Evolutionary conservation across 2,113 vertebrate genomes (phyloP).

Genomic region (Pantherophis guttatus): DNA sequence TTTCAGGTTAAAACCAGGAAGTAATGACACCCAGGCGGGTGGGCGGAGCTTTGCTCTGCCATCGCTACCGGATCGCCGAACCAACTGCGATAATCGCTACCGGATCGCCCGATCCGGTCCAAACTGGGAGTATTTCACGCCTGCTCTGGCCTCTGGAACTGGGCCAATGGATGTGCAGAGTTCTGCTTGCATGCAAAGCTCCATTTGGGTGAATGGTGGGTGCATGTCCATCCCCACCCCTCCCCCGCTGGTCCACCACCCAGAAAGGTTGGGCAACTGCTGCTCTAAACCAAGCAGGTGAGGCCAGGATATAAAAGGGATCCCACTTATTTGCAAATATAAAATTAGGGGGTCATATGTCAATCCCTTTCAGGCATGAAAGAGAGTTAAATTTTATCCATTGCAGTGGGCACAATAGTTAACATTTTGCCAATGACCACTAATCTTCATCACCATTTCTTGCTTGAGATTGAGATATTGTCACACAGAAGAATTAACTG

Average conservation of each 20-base stretch:
- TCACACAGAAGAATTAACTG: background rate
- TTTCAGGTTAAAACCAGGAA: too few species aligned
- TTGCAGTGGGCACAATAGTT: background rate
- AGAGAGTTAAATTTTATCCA: background rate
- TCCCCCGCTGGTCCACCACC: fast-evolving
- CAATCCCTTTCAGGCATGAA: background rate
- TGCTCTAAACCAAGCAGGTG: background rate
- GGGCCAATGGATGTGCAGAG: too few species aligned
- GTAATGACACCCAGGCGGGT: too few species aligned
- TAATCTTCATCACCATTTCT: background rate
- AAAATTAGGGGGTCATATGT: background rate
- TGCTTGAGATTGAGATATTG: background rate
- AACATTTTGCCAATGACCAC: background rate
- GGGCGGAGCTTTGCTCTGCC: too few species aligned
- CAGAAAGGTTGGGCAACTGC: background rate
- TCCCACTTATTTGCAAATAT: background rate
- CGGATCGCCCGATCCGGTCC: too few species aligned
- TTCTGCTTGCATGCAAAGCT: too few species aligned
- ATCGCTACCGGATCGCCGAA: too few species aligned
- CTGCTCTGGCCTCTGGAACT: too few species aligned
- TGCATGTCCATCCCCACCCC: too few species aligned
- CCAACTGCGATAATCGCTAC: too few species aligned
- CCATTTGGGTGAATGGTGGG: too few species aligned
- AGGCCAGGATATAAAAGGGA: background rate
- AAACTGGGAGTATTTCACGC: too few species aligned